These are phyloP conservation scores for Coranthus polyacanthus DNA, from an alignment of 2,797 vertebrate genomes.

Conservation along the genomic window DNA sequence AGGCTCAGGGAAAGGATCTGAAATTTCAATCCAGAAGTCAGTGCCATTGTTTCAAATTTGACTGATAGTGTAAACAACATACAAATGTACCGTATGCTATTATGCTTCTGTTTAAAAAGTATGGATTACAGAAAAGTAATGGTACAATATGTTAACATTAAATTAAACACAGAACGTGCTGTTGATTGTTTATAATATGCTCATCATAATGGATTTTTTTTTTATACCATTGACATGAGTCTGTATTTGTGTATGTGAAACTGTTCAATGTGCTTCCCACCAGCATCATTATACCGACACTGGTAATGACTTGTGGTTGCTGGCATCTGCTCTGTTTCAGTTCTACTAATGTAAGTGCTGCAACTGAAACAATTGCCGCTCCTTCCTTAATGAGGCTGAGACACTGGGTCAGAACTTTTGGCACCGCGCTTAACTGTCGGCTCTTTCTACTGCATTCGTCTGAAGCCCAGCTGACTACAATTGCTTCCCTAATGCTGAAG, in stretches of 20 bases:
- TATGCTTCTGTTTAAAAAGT: not conserved
- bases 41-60: constrained; percentile 18
- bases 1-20: constrained; percentile 30
- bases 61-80: not conserved
- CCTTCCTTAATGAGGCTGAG: too few relatives aligned
- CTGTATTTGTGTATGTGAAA: too few relatives aligned
- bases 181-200: constrained; percentile 2
- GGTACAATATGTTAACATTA: not conserved
- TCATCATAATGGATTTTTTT: not conserved
- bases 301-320: too few relatives aligned
- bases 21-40: constrained; percentile 36
- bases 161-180: not conserved
- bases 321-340: too few relatives aligned
- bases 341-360: too few relatives aligned
- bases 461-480: not conserved
- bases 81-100: constrained; percentile 2
- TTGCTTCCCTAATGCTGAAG: not conserved
- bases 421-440: too few relatives aligned
- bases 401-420: too few relatives aligned
- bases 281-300: too few relatives aligned
- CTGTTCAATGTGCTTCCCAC: too few relatives aligned
- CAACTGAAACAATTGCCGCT: not conserved
- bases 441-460: not conserved
- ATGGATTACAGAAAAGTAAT: constrained; percentile 1
- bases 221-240: not conserved